Evolutionary conservation across 2,888 invertebrate species (phyloP), one percentile per base, ranked within the genome.

Genomic region (Troides helena): DNA sequence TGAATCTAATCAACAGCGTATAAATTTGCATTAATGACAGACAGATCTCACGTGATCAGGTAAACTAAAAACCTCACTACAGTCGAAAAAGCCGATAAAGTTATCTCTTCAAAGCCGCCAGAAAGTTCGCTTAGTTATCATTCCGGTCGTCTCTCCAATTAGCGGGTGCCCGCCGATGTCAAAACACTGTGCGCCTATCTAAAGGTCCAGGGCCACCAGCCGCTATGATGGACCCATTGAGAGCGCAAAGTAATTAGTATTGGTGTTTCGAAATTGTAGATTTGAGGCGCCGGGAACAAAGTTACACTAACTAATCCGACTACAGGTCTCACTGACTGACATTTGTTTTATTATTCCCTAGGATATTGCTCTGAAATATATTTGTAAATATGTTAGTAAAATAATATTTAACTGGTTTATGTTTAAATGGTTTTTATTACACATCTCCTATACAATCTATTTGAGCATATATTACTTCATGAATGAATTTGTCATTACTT

Each of bases 121-220:
- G 23, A 65, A 61, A 69, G 61, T 61, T 66, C 21, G 18, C 66
- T 50, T 69, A 39, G 59, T 70, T 66, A 70, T 25, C 36, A 70
- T 70, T 66, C 70, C 25, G 62, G 23, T 46, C 58, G 43, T n/a
- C 25, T 59, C 50, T 53, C 58, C 62, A 63, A 66, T 66, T 66
- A 70, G 39, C 10, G 50, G 63, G 50, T 50, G 53, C 57, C 58
- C 66, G 66, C 39, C 66, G 39, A 58, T 62, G 62, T 62, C 58
- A 53, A 66, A 62, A 66, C 62, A 67, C 21, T 59, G 46, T 36
- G 65, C 61, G 25, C 17, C 58, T 64, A 50, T 66, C 50, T 23
- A 62, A 62, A 62, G 59, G 61, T 61, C 39, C 43, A 39, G 46
- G 56, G 57, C 62, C 46, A 57, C 60, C 18, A 12, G 46, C 8